phyloP scores from a whole-genome alignment of 2,113 vertebrate genomes.

The Cyrtonyx montezumae region DNA sequence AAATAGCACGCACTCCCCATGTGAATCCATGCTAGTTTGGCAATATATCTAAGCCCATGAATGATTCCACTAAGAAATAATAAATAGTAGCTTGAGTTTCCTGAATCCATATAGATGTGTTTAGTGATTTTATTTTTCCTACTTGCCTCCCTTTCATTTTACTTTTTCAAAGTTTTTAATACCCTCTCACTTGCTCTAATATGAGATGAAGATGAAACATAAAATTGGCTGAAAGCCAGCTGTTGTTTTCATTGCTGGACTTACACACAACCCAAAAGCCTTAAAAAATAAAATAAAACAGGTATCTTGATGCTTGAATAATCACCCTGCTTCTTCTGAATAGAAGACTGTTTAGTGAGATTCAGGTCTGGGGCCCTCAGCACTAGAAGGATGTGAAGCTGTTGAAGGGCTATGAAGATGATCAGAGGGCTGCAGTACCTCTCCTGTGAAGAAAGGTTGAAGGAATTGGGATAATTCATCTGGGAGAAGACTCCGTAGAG shows the following conservation, averaged over 20 bases:
- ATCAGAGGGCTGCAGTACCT: no score
- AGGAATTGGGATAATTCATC: no score
- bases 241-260: neutral
- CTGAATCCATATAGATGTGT: neutral
- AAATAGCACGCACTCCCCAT: fast-evolving
- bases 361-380: no score
- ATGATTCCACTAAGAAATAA: neutral
- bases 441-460: no score
- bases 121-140: neutral
- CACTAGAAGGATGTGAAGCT: no score
- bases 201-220: neutral
- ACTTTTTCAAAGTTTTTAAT: neutral
- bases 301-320: neutral
- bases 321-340: neutral
- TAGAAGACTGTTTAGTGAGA: neutral
- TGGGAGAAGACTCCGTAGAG: no score
- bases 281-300: neutral
- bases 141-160: neutral
- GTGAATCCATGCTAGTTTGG: neutral
- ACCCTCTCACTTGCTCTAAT: neutral
- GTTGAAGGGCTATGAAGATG: no score
- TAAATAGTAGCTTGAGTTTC: fast-evolving
- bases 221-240: neutral
- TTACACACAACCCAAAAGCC: neutral
- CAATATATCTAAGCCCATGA: neutral